Evolutionary conservation across 2,113 vertebrate genomes (phyloP).

Genomic region (Astatoreochromis straeleni): DNA sequence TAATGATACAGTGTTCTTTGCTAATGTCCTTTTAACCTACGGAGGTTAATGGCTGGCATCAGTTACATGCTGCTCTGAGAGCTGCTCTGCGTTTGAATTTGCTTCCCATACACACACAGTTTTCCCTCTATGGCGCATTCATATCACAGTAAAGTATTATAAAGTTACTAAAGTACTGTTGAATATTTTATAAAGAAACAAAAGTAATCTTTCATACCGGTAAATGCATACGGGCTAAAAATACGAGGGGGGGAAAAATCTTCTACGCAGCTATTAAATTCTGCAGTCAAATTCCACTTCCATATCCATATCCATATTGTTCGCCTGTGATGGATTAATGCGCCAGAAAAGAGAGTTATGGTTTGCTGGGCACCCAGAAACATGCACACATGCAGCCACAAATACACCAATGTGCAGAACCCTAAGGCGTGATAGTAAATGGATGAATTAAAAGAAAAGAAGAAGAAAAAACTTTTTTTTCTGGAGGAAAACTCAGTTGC

Average conservation of each 20-base stretch:
- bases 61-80: neutral
- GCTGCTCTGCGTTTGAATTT: neutral
- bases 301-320: conserved; percentile 6
- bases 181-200: neutral
- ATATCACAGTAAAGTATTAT: neutral
- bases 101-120: neutral
- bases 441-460: neutral
- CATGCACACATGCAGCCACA: neutral
- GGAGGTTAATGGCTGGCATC: neutral
- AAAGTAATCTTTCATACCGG: neutral
- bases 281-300: neutral
- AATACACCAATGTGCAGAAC: neutral
- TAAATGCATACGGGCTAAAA: neutral
- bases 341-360: conserved; percentile 24
- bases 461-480: neutral
- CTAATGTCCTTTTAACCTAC: neutral
- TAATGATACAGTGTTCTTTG: neutral
- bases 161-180: neutral
- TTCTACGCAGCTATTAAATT: neutral
- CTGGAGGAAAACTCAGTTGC: neutral
- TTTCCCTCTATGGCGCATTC: neutral
- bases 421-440: neutral
- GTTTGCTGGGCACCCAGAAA: conserved; percentile 7
- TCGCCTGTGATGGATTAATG: conserved; percentile 39
- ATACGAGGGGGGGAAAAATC: neutral